Base-by-base conservation (phyloP, 2,888 invertebrate species). In the Biston stratarius region DNA sequence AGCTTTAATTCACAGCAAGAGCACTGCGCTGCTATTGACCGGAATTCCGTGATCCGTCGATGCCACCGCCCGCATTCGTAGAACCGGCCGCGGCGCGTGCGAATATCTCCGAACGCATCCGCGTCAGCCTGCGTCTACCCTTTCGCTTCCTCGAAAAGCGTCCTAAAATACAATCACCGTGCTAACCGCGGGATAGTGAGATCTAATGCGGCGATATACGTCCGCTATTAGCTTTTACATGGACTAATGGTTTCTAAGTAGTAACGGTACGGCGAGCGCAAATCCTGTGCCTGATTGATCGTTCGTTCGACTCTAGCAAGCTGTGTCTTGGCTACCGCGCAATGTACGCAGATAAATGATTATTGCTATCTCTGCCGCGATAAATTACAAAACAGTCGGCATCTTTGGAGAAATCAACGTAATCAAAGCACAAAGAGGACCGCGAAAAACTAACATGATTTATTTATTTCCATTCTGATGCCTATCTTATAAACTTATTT, bases 121-220 rank as follows among this genome's bases (percentile, higher is more conserved):
- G 48, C 63, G 67, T 55, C 59, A 51, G 63, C 44, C 55, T 63
- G 61, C 67, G 80, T 78, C 76, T 75, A 77, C 83, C 81, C 83
- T 83, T 84, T 80, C 81, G 83, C 87, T 92, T 93, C 92, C 87
- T 87, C 88, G 92, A 92, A 92, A 83, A 83, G 84, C 85, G 86
- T 92, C 92, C 92, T 91, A 92, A 94, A 93, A 94, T 94, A 92
- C 89, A 86, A 86, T 86, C 88, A 88, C 89, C 88, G 82, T 85
- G 58, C 44, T 10, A 80, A 77, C 61, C 74, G 75, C 70, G 67
- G 82, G 74, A 90, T 86, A 82, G 75, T 82, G 78, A 77, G 80
- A 87, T 81, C 73, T 90, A 84, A 74, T 57, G 6, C 77, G 51
- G 63, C 66, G 72, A 60, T 74, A 81, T 83, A 89, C 74, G 84